Base-by-base conservation (phyloP, 2,888 invertebrate genomes). In the Creontiades dilutus region DNA sequence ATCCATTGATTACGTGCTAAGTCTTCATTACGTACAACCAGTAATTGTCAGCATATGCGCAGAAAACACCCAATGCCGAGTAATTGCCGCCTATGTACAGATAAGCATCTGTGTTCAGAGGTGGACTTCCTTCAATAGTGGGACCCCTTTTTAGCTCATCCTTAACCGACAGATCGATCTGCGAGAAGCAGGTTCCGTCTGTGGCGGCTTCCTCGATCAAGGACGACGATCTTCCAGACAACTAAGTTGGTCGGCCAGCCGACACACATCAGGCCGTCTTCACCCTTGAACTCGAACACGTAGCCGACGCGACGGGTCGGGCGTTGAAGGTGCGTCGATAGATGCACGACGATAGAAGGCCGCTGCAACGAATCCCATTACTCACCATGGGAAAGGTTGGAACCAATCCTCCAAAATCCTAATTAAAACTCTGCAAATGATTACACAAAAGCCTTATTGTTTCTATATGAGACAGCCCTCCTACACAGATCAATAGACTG, bases 141-240 rank as follows among this genome's bases (percentile, higher is more conserved):
- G 68, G n/a, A 7, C 37, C 37, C 37, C 7, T 7, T 37, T 37
- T 16, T 7, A 0, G 68, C 68, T 12, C 68, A 23, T 68, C 68
- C 68, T 68, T 68, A 68, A 68, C 68, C 68, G 68, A 68, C 23
- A 68, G 68, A 68, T 68, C 68, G 68, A 68, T 68, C 68, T 68
- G 23, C 27, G 68, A 23, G 68, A 68, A 68, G 68, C 68, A 68
- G 68, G 68, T 68, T 68, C 68, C 68, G 68, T 27, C 68, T 68
- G 23, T 23, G 68, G n/a, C 57, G 57, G 57, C 19, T 37, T 5
- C 27, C 13, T 23, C 68, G 68, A 68, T 68, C 68, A 68, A 68
- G 68, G 68, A 68, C 68, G n/a, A 12, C 23, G 68, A 68, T 68
- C 27, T 23, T 68, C 68, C 68, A 68, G 68, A 68, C 68, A 68